phyloP scores from a whole-genome alignment of 2,888 invertebrate species.

The Hesperia comma region DNA sequence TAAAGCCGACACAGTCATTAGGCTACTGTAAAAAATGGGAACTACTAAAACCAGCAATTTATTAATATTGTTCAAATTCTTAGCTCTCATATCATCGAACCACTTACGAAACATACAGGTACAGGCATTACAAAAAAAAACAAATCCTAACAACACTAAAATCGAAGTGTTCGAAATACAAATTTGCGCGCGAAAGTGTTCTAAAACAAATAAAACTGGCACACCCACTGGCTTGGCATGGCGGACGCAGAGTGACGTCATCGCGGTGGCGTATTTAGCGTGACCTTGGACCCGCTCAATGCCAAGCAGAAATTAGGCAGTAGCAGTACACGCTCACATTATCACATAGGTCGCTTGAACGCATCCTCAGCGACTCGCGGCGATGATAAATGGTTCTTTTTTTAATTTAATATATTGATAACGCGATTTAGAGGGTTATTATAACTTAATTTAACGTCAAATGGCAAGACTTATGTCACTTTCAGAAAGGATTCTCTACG shows the following conservation, averaged over 20 bases:
- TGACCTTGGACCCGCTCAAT: slow-evolving; percentile 76
- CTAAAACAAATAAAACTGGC: slow-evolving; percentile 51
- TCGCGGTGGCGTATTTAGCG: slow-evolving; percentile 58
- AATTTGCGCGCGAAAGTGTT: slow-evolving; percentile 42
- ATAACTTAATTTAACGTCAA: too few relatives aligned
- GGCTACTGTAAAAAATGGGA: too few relatives aligned
- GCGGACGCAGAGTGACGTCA: slow-evolving; percentile 68
- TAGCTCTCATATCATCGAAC: not conserved
- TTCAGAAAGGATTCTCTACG: too few relatives aligned
- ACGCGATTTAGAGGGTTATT: too few relatives aligned
- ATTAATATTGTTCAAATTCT: not conserved
- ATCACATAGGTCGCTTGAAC: slow-evolving; percentile 4
- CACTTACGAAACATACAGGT: too few relatives aligned
- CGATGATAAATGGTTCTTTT: slow-evolving; percentile 1
- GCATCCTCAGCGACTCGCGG: slow-evolving; percentile 14
- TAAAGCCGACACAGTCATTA: too few relatives aligned
- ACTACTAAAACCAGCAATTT: too few relatives aligned
- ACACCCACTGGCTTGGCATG: slow-evolving; percentile 53
- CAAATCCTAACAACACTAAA: slow-evolving; percentile 20
- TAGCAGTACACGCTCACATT: slow-evolving; percentile 30
- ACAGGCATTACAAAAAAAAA: slow-evolving; percentile 5
- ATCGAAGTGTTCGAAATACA: slow-evolving; percentile 35
- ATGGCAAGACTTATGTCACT: too few relatives aligned
- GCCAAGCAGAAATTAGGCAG: slow-evolving; percentile 70
- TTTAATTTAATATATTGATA: too few relatives aligned